Conservation (phyloP, 2,888 invertebrate species). For the Pyrrhosoma nymphula region DNA sequence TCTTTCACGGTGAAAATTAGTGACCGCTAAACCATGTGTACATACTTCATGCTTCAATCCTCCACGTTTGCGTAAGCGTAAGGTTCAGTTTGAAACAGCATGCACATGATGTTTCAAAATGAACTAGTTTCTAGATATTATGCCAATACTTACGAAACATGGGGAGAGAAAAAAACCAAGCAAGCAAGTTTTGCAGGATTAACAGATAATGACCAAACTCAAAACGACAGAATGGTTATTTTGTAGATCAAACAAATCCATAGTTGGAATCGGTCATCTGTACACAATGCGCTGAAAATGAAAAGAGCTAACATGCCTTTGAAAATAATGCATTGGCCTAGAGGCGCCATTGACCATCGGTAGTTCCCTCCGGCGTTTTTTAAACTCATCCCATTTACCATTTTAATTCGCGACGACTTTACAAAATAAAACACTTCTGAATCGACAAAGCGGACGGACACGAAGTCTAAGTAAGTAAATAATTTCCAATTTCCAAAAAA, state of each 20-base stretch:
- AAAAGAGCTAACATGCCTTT: constrained; percentile 4
- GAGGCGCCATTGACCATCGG: background rate
- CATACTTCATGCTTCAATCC: background rate
- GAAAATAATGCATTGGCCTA: background rate
- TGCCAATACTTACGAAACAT: background rate
- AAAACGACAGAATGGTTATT: background rate
- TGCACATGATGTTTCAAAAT: background rate
- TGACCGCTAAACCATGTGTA: background rate
- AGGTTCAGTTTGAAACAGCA: background rate
- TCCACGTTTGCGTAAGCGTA: background rate
- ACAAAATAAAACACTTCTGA: background rate
- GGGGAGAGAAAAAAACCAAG: background rate
- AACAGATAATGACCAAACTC: background rate
- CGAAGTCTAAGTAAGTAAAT: background rate
- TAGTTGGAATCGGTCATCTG: background rate
- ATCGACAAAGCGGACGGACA: background rate
- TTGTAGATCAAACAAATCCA: background rate
- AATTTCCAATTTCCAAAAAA: background rate
- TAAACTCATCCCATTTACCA: background rate
- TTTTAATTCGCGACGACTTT: background rate
- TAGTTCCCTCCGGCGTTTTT: background rate
- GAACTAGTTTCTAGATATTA: background rate
- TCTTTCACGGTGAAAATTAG: background rate
- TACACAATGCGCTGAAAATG: background rate
- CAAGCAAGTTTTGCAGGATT: background rate